These are phyloP conservation scores for Hydroisotoma schaefferi DNA, from an alignment of 2,888 invertebrate species.

Conservation along the genomic window DNA sequence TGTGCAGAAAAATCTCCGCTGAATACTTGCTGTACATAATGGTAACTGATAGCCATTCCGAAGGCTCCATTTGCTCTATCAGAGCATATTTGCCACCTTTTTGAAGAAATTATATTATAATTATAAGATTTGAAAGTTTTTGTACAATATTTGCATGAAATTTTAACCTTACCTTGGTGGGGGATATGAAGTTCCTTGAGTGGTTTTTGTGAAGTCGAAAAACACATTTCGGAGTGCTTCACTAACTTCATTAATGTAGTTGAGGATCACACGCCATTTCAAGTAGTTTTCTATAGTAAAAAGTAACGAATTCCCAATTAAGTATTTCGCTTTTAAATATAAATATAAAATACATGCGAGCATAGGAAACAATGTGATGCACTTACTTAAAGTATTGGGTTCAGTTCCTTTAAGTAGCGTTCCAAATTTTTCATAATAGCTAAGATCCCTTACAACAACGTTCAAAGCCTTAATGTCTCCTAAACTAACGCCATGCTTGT, in stretches of 20 bases:
- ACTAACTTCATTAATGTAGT: constrained; percentile 38
- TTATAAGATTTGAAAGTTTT: neutral
- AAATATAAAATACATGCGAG: neutral
- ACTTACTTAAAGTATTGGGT: constrained; percentile 15
- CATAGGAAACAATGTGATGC: neutral
- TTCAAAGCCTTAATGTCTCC: constrained; percentile 14
- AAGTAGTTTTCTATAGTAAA: constrained; percentile 38
- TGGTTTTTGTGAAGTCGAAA: constrained; percentile 39
- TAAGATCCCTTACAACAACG: constrained; percentile 38
- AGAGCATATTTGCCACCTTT: constrained; percentile 44
- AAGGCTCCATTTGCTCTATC: constrained; percentile 42
- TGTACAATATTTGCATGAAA: too few species aligned
- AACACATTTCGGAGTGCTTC: constrained; percentile 36
- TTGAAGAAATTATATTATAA: neutral
- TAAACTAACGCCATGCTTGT: constrained; percentile 7
- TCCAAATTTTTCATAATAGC: constrained; percentile 32
- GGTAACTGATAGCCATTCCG: constrained; percentile 45
- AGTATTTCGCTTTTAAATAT: neutral
- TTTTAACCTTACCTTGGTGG: constrained; percentile 24
- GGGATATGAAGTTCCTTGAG: constrained; percentile 38
- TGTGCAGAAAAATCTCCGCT: constrained; percentile 38
- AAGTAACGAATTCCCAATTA: neutral
- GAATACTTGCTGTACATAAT: constrained; percentile 45
- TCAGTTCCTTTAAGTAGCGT: constrained; percentile 17
- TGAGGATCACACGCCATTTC: constrained; percentile 40